Base-by-base conservation (phyloP, 2,888 invertebrate genomes). In the Isoperla grammatica region DNA sequence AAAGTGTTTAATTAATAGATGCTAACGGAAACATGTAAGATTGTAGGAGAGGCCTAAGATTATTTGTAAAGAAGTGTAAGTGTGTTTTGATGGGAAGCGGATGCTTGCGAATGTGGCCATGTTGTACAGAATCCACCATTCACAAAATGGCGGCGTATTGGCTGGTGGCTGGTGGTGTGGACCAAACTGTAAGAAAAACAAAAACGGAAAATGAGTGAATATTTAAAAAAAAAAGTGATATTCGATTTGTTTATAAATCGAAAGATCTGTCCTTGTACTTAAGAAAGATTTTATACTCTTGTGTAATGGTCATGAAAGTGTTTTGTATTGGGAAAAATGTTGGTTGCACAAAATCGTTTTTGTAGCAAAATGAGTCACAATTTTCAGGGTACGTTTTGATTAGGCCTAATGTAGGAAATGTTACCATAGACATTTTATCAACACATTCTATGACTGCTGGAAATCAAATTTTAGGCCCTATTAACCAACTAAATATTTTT, bases 131-230 rank as follows among this genome's bases (percentile, higher is more conserved):
- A 6, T 35, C 23, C 37, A 19, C 45, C 43, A 45, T 6, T 55
- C 22, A 17, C 45, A 42, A 58, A 39, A 50, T 53, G 53, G 50
- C 35, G 15, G 40, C 12, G 17, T 43, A 13, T 53, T 45, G 29
- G 22, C 45, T 13, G 22, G 20, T 20, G 43, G 59, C 53, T 54
- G 53, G 58, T 50, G 57, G 50, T 50, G 59, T 54, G 59, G 59
- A 59, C 59, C 59, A 59, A 53, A 53, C 12, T 50, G 45, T 35
- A 17, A 57, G 48, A 39, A 39, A 46, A 43, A 23, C 15, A 6
- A 12, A 19, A 42, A 11, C 12, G 22, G 22, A 22, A 40, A 9
- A 1, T 12, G 50, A 42, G 40, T 13, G 29, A 11, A n/a, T 29
- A 49, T 12, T 20, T 49, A 49, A 13, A 9, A 4, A 37, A 42